phyloP scores from a whole-genome alignment of 2,797 vertebrate genomes.

The Odontamblyopus lacepedii region DNA sequence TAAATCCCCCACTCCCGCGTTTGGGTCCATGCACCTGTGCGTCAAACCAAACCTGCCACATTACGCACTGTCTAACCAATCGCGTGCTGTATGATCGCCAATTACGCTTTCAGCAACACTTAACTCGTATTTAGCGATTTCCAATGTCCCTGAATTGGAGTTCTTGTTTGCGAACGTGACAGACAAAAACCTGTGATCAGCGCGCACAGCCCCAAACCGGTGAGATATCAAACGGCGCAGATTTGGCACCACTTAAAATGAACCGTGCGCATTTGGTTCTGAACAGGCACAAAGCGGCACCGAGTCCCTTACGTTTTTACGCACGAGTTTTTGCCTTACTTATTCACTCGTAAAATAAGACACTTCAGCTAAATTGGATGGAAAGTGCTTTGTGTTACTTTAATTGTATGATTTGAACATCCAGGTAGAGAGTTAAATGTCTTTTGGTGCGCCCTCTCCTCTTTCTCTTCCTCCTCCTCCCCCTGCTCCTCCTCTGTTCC shows the following conservation, averaged over 20 bases:
- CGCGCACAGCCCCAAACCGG: neutral
- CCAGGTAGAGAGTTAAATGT: conserved; percentile 76
- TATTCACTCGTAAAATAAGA: conserved; percentile 35
- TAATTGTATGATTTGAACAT: conserved; percentile 75
- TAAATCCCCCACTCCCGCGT: neutral
- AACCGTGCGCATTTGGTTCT: conserved; percentile 3
- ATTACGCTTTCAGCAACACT: conserved; percentile 5
- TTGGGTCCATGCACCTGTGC: neutral
- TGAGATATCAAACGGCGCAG: conserved; percentile 1
- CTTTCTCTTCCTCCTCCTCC: neutral
- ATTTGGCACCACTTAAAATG: conserved; percentile 9
- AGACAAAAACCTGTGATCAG: conserved; percentile 13
- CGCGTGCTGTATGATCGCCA: neutral
- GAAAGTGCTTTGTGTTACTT: conserved; percentile 62
- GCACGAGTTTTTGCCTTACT: conserved; percentile 50
- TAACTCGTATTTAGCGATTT: conserved; percentile 1
- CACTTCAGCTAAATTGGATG: conserved; percentile 59
- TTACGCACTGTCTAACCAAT: conserved; percentile 1
- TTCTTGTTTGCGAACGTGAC: neutral
- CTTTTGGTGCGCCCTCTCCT: neutral
- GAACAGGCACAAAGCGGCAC: neutral
- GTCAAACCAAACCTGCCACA: neutral
- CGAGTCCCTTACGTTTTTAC: conserved; percentile 24
- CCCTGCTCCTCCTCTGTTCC: too few relatives aligned
- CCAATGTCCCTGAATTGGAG: neutral